Evolutionary conservation across 1,140 invertebrate genomes (phyloP), one percentile per base, ranked within the genome.

Genomic region (Sipha flava): DNA sequence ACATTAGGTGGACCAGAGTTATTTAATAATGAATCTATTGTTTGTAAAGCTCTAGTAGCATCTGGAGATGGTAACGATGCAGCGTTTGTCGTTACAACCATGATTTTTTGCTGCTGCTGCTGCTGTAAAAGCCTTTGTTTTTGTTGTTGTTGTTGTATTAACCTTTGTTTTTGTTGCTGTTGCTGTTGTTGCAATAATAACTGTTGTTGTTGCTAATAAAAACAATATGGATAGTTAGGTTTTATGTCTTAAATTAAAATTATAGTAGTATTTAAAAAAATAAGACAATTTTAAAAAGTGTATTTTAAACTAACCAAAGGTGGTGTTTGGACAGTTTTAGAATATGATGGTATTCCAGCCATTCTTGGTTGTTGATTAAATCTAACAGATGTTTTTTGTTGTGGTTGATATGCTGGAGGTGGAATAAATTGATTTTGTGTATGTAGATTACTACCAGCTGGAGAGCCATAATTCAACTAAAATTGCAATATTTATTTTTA

Each of bases 1-100:
- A 95, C 93, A 86, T 94, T 94, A 10, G 91, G 92, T 12, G 92
- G 92, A 80, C 92, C 91, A n/a, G 90, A 90, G 83, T 90, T 92
- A 84, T 93, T 94, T 81, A 94, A 87, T 82, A 94, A 86, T 79
- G 90, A 92, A 84, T 91, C 90, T 81, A 94, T 92, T 84, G 92
- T 93, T 73, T 92, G 91, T 82, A 92, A 87, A 80, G 87, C 88
- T 40, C 89, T 86, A 23, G 75, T 29, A 62, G 73, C 43, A 59
- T 79, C 59, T 77, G 79, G 54, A 70, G 89, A 85, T 34, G 68
- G 26, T 26, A 72, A 26, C 79, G 89, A 87, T 81, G 90, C 88
- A 81, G 90, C 88, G 85, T 90, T 90, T 83, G 89, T 88, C 79
- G 88, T 88, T 81, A 91, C 89, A 54, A 92, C 85, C 83, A 92